Evolutionary conservation across 2,797 vertebrate species (phyloP).

Genomic region (Protosalanx chinensis): DNA sequence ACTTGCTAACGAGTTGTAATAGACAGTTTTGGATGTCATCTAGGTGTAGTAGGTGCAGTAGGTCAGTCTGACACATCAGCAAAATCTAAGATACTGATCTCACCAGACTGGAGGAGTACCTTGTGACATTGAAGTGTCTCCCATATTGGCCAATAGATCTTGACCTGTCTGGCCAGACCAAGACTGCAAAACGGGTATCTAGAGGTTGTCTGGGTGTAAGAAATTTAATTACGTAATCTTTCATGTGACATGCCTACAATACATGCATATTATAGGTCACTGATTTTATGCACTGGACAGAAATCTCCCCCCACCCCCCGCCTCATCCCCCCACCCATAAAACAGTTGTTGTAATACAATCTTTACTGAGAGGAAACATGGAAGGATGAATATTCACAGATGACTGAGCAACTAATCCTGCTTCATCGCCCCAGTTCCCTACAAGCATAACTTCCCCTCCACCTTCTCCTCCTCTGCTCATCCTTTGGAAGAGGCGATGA

Average conservation of each 20-base stretch:
- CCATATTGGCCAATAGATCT: conserved; percentile 6
- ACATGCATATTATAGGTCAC: too few relatives aligned
- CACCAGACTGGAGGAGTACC: neutral
- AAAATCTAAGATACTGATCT: neutral
- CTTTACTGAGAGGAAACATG: conserved; percentile 35
- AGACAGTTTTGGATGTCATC: neutral
- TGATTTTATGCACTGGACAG: too few relatives aligned
- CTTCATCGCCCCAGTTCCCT: conserved; percentile 17
- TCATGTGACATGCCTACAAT: too few relatives aligned
- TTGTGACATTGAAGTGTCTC: conserved; percentile 2
- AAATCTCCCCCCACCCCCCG: too few relatives aligned
- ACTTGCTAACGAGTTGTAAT: neutral
- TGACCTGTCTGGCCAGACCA: conserved; percentile 1
- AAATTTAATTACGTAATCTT: too few relatives aligned
- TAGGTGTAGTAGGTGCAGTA: neutral
- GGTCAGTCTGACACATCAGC: neutral
- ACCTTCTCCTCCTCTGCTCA: conserved; percentile 5
- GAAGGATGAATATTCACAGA: conserved; percentile 34
- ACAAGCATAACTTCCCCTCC: conserved; percentile 4
- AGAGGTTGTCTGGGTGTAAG: neutral
- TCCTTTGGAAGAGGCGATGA: conserved; percentile 17
- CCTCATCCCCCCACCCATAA: too few relatives aligned
- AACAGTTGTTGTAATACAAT: conserved; percentile 18
- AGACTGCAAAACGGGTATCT: neutral
- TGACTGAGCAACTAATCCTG: neutral